Conservation (phyloP, 2,113 vertebrate genomes). For the Microcebus ravelobensis region DNA sequence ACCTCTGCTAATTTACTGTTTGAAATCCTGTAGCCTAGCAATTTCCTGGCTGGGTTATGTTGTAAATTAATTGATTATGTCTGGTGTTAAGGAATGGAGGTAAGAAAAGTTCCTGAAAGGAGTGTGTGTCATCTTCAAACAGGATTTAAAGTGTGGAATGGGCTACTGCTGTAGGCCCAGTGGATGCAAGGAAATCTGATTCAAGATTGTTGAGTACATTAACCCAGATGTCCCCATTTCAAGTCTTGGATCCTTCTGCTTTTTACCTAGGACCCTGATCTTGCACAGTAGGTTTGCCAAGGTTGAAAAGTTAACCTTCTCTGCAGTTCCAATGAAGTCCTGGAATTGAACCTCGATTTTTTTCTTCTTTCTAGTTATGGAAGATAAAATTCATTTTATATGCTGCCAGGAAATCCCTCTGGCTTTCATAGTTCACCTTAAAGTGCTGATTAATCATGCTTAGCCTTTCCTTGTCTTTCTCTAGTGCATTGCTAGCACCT, state of each 20-base stretch:
- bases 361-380: neutral
- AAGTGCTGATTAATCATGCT: neutral
- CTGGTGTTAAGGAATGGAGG: neutral
- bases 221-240: neutral
- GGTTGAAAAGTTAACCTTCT: neutral
- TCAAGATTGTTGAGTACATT: neutral
- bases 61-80: neutral
- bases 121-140: neutral
- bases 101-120: neutral
- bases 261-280: neutral
- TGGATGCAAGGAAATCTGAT: neutral
- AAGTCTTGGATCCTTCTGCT: neutral
- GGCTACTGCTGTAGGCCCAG: neutral
- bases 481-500: neutral
- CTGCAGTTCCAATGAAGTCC: neutral
- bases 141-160: neutral
- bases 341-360: neutral
- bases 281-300: neutral
- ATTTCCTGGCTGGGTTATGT: neutral
- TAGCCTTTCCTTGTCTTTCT: neutral
- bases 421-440: neutral
- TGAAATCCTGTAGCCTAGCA: neutral
- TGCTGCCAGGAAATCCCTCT: neutral
- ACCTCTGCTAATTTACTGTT: neutral
- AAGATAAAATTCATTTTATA: neutral